Base-by-base conservation (phyloP, 2,797 vertebrate genomes). In the Corythornis leucogaster region DNA sequence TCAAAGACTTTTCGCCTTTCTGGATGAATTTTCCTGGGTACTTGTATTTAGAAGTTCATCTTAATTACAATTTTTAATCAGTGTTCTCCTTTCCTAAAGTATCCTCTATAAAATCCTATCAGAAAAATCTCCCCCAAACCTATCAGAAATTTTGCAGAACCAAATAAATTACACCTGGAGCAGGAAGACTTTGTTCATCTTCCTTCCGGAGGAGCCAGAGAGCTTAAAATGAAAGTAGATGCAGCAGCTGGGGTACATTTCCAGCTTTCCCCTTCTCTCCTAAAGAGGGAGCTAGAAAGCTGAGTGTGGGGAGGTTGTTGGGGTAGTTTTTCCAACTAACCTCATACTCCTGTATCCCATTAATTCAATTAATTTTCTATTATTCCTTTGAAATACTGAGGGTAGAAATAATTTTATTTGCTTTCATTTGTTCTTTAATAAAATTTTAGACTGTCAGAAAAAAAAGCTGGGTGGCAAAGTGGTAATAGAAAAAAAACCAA, bases 201-300 rank as follows among this genome's bases (percentile, higher is more conserved):
- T 83, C 87, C 83, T 78, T 91, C 40, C 9, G 3, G 67, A 93
- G 89, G 63, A 92, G 43, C 66, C 85, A 95, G 58, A 89, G 76
- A 94, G 61, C 64, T 92, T 94, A 57, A 93, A 86, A 91, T 21
- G 5, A 33, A 90, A 91, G 33, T 40, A 59, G 9, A 28, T 25
- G 48, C 12, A 76, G 35, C 21, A 68, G 25, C 2, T 43, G 25
- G 57, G 55, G 55, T 38, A 25, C 3, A 13, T 82, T 59, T 79
- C 43, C 68, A 55, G 13, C 9, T 76, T 86, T 62, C 21, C 19
- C 20, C 63, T 78, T 80, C 30, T 71, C 46, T 85, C 70, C 85
- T 85, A 63, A 80, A 73, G 73, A 91, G 69, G 85, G 79, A 93
- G 79, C 54, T 89, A 87, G 33, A 85, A 80, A 91, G 24, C 12